A percentile compares a stretch with the other conserved stretches of the same genome.
phyloP scores from a whole-genome alignment of 2,113 vertebrate genomes.

The Otocyon megalotis region DNA sequence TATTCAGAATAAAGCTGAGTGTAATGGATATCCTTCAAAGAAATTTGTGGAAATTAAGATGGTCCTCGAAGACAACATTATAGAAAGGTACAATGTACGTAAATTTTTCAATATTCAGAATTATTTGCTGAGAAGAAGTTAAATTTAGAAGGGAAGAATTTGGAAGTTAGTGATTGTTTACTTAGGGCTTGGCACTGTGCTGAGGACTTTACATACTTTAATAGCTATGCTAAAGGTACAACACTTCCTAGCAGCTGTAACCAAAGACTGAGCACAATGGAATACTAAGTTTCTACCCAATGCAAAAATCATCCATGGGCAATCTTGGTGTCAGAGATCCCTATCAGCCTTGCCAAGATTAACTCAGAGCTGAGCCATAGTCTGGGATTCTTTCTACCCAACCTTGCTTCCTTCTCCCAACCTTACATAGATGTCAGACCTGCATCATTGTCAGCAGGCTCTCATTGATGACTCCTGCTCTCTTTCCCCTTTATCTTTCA shows the following conservation, averaged over 20 bases:
- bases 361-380: background rate
- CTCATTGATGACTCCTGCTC: background rate
- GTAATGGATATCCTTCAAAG: background rate
- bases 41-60: background rate
- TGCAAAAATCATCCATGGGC: background rate
- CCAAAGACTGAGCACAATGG: background rate
- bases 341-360: background rate
- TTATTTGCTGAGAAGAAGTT: slow-evolving; percentile 40
- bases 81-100: background rate
- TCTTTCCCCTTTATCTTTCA: background rate
- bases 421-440: background rate
- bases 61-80: background rate
- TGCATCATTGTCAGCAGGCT: background rate
- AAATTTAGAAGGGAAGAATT: background rate
- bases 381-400: background rate
- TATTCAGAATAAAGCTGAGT: background rate
- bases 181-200: background rate
- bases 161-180: background rate
- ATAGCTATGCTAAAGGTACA: background rate
- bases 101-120: background rate
- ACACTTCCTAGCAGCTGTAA: background rate
- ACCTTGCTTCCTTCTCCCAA: background rate
- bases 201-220: background rate
- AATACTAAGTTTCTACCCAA: background rate
- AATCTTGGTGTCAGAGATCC: background rate